Evolutionary conservation across 2,888 invertebrate genomes (phyloP).

Genomic region (Polyploca ridens): DNA sequence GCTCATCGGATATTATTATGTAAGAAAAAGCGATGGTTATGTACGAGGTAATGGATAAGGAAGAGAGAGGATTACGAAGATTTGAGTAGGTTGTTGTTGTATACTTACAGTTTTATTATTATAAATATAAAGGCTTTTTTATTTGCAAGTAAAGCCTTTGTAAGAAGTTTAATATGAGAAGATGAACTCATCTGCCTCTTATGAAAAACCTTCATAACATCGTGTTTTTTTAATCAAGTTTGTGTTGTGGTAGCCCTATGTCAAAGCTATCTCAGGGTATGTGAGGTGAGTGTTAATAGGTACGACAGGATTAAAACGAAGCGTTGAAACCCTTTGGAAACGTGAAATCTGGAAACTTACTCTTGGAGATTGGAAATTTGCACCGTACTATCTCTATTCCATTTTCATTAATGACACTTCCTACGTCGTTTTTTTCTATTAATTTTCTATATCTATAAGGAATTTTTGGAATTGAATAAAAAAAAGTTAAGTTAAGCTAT

Average conservation of each 20-base stretch:
- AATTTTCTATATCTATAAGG: too few relatives aligned
- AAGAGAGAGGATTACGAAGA: background rate
- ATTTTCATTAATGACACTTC: too few relatives aligned
- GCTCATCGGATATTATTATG: background rate
- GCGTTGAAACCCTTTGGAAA: slow-evolving; percentile 25
- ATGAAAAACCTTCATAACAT: background rate
- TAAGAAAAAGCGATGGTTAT: background rate
- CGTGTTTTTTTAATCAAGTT: background rate
- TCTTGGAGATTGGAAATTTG: slow-evolving; percentile 7
- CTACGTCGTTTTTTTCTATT: too few relatives aligned
- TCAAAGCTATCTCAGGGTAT: background rate
- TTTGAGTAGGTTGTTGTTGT: background rate
- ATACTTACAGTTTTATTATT: background rate
- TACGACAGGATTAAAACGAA: slow-evolving; percentile 33
- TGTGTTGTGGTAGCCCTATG: slow-evolving; percentile 2
- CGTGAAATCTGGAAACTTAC: slow-evolving; percentile 11
- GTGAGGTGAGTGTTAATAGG: slow-evolving; percentile 30
- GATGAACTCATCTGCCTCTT: too few relatives aligned
- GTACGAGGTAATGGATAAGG: background rate
- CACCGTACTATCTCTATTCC: background rate
- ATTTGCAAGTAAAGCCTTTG: background rate
- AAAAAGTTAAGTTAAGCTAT: too few relatives aligned
- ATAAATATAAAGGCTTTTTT: background rate
- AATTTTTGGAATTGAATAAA: too few relatives aligned
- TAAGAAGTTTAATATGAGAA: background rate